These are phyloP conservation scores for Perizoma flavofasciatum DNA, from an alignment of 2,888 invertebrate genomes.

Conservation along the genomic window DNA sequence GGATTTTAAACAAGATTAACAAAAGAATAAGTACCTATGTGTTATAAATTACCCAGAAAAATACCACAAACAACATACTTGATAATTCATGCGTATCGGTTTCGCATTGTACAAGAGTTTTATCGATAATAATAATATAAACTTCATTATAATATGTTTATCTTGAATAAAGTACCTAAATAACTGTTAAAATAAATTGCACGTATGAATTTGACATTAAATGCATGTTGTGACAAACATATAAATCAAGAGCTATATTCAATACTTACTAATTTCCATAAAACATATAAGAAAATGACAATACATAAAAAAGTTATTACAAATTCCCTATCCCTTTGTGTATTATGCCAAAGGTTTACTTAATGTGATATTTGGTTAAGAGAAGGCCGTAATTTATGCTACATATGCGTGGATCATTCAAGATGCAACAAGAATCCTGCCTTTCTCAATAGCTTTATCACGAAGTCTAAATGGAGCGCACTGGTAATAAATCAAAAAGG, in stretches of 20 bases:
- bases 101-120: not conserved
- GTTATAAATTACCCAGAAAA: not conserved
- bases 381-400: constrained; percentile 37
- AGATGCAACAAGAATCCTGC: not conserved
- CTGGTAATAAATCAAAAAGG: too few species aligned
- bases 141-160: too few species aligned
- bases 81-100: not conserved
- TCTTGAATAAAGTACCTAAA: not conserved
- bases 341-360: constrained; percentile 66
- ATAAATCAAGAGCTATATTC: not conserved
- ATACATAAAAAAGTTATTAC: not conserved
- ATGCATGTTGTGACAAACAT: not conserved
- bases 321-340: constrained; percentile 25
- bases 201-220: constrained; percentile 4
- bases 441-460: not conserved
- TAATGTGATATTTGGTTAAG: constrained; percentile 77
- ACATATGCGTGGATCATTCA: constrained; percentile 14
- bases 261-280: constrained; percentile 1
- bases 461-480: too few species aligned
- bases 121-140: not conserved
- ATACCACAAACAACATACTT: not conserved
- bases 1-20: too few species aligned
- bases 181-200: too few species aligned
- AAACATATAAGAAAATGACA: not conserved
- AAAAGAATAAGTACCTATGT: too few species aligned